Base-by-base conservation (phyloP, 2,888 invertebrate genomes). In the Elegia similella region DNA sequence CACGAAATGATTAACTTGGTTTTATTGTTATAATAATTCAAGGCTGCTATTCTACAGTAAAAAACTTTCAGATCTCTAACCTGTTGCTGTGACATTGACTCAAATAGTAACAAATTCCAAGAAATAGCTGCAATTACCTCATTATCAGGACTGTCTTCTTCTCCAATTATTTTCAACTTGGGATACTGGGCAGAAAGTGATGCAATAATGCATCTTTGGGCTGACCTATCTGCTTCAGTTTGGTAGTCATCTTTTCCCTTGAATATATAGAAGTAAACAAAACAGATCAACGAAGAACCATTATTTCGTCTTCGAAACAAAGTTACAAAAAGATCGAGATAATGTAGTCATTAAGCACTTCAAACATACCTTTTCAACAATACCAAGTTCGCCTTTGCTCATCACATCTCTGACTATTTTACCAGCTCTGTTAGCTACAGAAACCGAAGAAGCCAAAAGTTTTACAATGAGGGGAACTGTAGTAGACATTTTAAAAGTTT, bases 201-300 rank as follows among this genome's bases (percentile, higher is more conserved):
- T 23, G 96, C 95, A 60, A 98, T 94, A 60, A 99, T 99, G 79
- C 98, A 98, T 64, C 94, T 93, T 84, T 99, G 99, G 0, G 98
- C 98, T 30, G 97, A 96, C 65, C 99, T 94, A 81, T 99, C 99
- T 6, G 99, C 99, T 91, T 98, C 98, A 5, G 99, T 99, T 93
- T 99, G 99, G 46, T 97, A 93, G 88, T 99, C 99, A 92, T 98
- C 96, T 76, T 95, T 95, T 16, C 96, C 98, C 95, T 96, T 73
- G 12, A 32, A 73, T 72, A 16, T 7, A 15, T 23, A 23, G 5
- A 23, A 23, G 23, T 23, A 5, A 23, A 3, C 23, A 23, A 5
- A 23, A 23, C 23, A 23, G 23, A 5, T 5, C 23, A 23, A 23
- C 23, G 12, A n/a, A 38, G 5, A 38, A n/a, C 6, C 38, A 38